Conservation (phyloP, 2,113 vertebrate genomes). For the Sialia sialis region DNA sequence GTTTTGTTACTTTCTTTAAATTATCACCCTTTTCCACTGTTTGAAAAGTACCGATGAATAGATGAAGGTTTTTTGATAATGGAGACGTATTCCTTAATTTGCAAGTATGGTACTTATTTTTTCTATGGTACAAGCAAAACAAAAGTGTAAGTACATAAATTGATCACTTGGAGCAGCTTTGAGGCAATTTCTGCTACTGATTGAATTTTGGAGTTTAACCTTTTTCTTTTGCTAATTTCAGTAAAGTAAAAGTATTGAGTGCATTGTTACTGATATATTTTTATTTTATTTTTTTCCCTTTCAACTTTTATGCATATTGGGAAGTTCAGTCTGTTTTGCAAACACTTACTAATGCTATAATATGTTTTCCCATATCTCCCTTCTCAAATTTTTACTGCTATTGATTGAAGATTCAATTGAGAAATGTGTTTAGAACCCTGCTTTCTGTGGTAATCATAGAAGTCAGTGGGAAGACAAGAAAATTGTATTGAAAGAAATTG, state of each 20-base stretch:
- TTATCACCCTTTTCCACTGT: neutral
- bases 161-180: neutral
- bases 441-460: conserved; percentile 80
- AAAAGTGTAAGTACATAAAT: neutral
- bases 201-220: neutral
- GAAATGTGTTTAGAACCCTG: conserved; percentile 81
- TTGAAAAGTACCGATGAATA: neutral
- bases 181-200: neutral
- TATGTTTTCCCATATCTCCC: conserved; percentile 67
- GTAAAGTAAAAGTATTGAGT: neutral
- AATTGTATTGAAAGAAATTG: conserved; percentile 83
- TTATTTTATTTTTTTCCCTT: neutral
- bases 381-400: conserved; percentile 74
- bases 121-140: neutral
- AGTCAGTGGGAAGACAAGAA: conserved; percentile 87
- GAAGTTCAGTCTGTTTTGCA: conserved; percentile 68
- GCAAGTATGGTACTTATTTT: neutral
- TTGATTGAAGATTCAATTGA: conserved; percentile 82
- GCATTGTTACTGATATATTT: neutral
- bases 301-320: conserved; percentile 64
- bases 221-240: neutral
- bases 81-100: neutral
- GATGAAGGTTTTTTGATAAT: neutral
- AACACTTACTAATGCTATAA: conserved; percentile 73
- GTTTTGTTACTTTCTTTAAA: neutral